Base-by-base conservation (phyloP, 2,888 invertebrate species). In the Crossocerus cetratus region DNA sequence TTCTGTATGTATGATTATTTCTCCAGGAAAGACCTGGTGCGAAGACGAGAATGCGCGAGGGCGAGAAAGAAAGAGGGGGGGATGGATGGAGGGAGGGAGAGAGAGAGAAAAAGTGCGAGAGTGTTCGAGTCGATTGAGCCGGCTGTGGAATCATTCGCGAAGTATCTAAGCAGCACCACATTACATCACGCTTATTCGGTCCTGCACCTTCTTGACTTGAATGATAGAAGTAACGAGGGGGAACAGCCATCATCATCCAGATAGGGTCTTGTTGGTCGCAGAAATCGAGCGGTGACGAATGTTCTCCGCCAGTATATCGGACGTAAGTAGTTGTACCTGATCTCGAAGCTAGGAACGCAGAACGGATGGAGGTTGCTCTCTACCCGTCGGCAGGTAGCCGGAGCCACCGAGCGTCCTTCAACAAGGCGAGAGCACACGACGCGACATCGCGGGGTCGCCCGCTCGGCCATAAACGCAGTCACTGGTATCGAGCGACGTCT, bases 291-390 rank as follows among this genome's bases (percentile, higher is more conserved):
- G 45, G 20, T 21, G 55, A 22, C 20, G 22, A 22, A 20, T 49
- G 49, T 42, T 63, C n/a, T 44, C 53, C 44, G 65, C 70, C 72
- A 76, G 63, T 57, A 72, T 69, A 77, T 74, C 77, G 72, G 77
- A 77, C 75, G 74, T 77, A 72, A 75, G 63, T 75, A 68, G 68
- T 77, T 68, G 66, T 77, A 77, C 70, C 72, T 68, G 65, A 76
- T 70, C 75, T 78, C 72, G 61, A 78, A 78, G 78, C 72, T 78
- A 78, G 78, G 78, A 78, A 78, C 78, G 78, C 78, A 78, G 78
- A 78, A 77, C 74, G 78, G 78, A 78, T 77, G 74, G 74, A 77
- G 57, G 72, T 72, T 66, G 62, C 68, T 66, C 68, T 68, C 65
- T 68, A 68, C 57, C 49, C 65, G 76, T 63, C 63, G 54, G 55